phyloP scores from a whole-genome alignment of 2,113 vertebrate genomes.

The Epinephelus lanceolatus region DNA sequence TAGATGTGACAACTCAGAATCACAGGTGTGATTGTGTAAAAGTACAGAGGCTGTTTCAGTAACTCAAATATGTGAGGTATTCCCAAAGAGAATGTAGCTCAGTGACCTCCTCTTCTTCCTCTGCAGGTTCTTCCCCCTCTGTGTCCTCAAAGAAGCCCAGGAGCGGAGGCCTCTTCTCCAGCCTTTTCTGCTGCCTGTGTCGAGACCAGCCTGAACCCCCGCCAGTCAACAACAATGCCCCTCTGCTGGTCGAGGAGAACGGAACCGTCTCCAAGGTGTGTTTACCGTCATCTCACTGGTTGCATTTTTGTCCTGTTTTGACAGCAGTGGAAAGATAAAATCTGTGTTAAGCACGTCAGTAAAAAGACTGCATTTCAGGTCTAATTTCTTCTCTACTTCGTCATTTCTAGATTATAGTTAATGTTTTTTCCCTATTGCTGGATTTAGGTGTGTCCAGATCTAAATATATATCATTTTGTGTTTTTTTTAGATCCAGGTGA shows the following conservation, averaged over 20 bases:
- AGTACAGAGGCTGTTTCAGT: too few relatives aligned
- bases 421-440: background rate
- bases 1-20: too few relatives aligned
- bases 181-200: constrained; percentile 92
- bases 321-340: background rate
- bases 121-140: constrained; percentile 84
- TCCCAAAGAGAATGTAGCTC: background rate
- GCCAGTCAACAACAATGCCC: constrained; percentile 91
- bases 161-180: constrained; percentile 88
- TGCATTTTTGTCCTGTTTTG: background rate
- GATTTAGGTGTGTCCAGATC: background rate
- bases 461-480: background rate
- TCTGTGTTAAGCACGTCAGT: background rate
- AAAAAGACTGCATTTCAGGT: too few relatives aligned
- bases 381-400: too few relatives aligned
- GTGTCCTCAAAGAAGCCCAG: constrained; percentile 89
- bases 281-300: background rate
- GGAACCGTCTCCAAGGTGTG: constrained; percentile 90
- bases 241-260: constrained; percentile 91
- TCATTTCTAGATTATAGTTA: too few relatives aligned
- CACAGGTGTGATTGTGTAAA: too few relatives aligned
- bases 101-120: constrained; percentile 14
- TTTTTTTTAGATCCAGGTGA: constrained; percentile 77
- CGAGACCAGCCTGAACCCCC: constrained; percentile 86
- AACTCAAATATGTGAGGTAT: too few relatives aligned